These are phyloP conservation scores for Eubucco bourcierii DNA, from an alignment of 2,113 vertebrate species.

Conservation along the genomic window DNA sequence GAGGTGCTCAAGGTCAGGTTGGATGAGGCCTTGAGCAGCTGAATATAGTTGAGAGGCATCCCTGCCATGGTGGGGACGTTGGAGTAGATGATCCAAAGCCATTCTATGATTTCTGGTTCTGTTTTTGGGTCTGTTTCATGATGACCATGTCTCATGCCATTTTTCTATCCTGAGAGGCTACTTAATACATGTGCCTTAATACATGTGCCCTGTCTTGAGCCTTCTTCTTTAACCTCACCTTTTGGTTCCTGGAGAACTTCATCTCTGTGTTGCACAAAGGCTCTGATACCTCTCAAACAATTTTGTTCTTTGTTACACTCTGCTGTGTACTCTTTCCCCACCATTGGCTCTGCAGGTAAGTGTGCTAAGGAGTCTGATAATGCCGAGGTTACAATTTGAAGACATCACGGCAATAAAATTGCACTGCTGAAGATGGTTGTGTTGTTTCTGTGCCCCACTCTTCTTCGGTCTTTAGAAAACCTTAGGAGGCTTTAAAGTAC, in stretches of 20 bases:
- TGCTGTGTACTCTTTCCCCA: not conserved
- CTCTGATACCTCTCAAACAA: not conserved
- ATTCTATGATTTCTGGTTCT: not conserved
- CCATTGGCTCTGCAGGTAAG: not conserved
- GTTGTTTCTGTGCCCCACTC: conserved; percentile 16
- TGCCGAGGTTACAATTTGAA: not conserved
- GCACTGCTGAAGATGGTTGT: not conserved
- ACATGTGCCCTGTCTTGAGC: not conserved
- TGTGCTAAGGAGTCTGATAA: not conserved
- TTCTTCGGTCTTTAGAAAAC: conserved; percentile 16
- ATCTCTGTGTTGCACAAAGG: not conserved
- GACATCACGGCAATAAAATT: not conserved
- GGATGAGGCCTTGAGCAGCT: too few relatives aligned
- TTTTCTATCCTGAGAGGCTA: not conserved
- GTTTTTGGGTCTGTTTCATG: not conserved
- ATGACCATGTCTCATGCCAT: not conserved
- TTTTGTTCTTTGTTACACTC: not conserved
- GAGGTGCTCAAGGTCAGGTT: too few relatives aligned
- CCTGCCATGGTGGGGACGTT: too few relatives aligned
- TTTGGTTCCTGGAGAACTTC: not conserved
- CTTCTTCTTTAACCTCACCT: not conserved
- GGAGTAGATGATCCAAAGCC: too few relatives aligned
- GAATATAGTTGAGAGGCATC: too few relatives aligned
- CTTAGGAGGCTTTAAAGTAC: conserved; percentile 9
- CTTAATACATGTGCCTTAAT: not conserved